Evolutionary conservation across 1,140 invertebrate genomes (phyloP).

Genomic region (Aleiodes sp.): DNA sequence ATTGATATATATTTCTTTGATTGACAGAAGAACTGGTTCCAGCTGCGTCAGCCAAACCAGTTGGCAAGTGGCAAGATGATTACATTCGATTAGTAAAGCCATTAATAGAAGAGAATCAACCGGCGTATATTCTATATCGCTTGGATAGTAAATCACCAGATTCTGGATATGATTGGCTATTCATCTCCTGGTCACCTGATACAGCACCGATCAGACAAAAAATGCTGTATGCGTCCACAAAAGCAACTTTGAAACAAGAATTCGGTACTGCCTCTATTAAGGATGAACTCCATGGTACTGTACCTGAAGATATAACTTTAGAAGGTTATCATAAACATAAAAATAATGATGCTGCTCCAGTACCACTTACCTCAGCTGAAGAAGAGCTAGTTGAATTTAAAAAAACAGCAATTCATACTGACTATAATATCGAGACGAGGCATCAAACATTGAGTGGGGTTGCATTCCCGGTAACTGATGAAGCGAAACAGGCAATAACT

Average conservation of each 20-base stretch:
- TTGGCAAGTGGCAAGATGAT: constrained; percentile 86
- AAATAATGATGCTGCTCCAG: constrained; percentile 80
- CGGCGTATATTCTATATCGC: constrained; percentile 92
- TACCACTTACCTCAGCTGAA: constrained; percentile 88
- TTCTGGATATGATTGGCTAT: constrained; percentile 90
- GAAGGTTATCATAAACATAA: constrained; percentile 85
- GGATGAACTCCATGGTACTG: constrained; percentile 90
- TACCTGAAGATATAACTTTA: constrained; percentile 82
- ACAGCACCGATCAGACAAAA: constrained; percentile 90
- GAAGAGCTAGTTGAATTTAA: constrained; percentile 87
- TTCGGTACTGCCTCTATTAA: constrained; percentile 92
- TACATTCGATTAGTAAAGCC: constrained; percentile 84
- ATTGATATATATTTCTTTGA: not conserved
- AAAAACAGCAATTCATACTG: constrained; percentile 78
- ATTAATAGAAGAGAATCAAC: constrained; percentile 85
- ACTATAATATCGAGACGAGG: constrained; percentile 84
- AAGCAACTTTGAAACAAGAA: constrained; percentile 96
- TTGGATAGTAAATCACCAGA: constrained; percentile 67
- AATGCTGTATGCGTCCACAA: constrained; percentile 99
- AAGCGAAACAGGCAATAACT: constrained; percentile 78
- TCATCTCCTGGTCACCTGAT: constrained; percentile 96
- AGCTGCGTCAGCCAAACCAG: constrained; percentile 72
- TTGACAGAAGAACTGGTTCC: constrained; percentile 82
- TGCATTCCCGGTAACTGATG: constrained; percentile 89
- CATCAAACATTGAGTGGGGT: constrained; percentile 93